Evolutionary conservation across 1,140 invertebrate genomes (phyloP), one percentile per base, ranked within the genome.

Genomic region (Drosophila lowei): DNA sequence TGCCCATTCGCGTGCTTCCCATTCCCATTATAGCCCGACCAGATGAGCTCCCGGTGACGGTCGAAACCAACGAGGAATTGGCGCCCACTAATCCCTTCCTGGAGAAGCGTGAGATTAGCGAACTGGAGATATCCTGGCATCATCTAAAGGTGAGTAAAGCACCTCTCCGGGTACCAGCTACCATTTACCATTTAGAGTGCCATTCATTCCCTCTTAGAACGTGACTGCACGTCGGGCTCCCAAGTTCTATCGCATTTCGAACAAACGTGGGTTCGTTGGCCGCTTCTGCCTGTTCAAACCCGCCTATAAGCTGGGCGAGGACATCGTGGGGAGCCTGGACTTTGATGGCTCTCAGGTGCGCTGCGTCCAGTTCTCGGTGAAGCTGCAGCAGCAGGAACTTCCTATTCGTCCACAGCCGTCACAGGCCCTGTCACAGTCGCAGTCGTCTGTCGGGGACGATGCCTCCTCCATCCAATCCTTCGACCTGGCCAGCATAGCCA

Each of bases 301-400:
- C 73, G 95, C 96, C 0, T 99, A 98, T 90, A 97, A 98, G 92
- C 92, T 99, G 3, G 98, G 98, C 8, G 98, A 99, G 92, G 98
- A 99, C 86, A 98, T 99, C 90, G 95, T 99, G 59, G 98, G 98
- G 3, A 97, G 97, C 15, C 96, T 99, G 92, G 98, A 99, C 91
- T 99, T 99, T 91, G 95, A 95, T 25, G 95, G 96, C 70, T 96
- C 96, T 3, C 96, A 95, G 59, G 96, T 99, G 2, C 95, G 96
- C n/a, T 99, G 98, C 93, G 96, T 98, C 63, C 97, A 98, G 93
- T 96, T 98, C 66, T 91, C 90, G 0, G 90, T 91, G 0, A 96
- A 97, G 16, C 90, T 99, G 46, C 98, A 99, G 92, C 98, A 97
- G 73, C 97, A 99, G 92, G 98, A 99, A 92, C 93, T 91, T 13